These are phyloP conservation scores for Myiozetetes cayanensis DNA, from an alignment of 2,113 vertebrate genomes.

Conservation along the genomic window DNA sequence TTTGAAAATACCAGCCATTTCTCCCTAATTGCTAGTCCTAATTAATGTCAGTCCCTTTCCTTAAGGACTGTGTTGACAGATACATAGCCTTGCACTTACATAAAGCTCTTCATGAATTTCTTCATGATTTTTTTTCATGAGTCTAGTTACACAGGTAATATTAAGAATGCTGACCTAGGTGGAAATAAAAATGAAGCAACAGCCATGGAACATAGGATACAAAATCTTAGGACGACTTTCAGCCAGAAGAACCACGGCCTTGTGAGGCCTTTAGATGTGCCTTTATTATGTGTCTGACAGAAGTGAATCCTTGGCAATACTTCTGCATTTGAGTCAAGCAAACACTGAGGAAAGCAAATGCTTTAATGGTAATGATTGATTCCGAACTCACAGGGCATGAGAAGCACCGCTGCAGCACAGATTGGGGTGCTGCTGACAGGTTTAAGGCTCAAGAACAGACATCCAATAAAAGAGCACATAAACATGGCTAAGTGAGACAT, in stretches of 20 bases:
- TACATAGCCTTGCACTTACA: background rate
- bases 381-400: background rate
- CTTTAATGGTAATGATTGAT: background rate
- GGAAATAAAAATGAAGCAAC: background rate
- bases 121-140: background rate
- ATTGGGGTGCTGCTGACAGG: background rate
- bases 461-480: background rate
- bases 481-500: background rate
- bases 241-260: background rate
- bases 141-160: background rate
- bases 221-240: background rate
- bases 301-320: background rate
- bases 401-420: background rate
- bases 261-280: background rate
- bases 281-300: background rate
- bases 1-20: background rate
- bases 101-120: background rate
- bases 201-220: background rate
- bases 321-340: background rate
- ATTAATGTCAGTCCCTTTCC: background rate
- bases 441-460: background rate
- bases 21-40: background rate
- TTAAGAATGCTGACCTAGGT: background rate
- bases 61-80: background rate
- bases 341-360: background rate